phyloP scores from a whole-genome alignment of 2,888 invertebrate species.

The Gastrophysa polygoni region DNA sequence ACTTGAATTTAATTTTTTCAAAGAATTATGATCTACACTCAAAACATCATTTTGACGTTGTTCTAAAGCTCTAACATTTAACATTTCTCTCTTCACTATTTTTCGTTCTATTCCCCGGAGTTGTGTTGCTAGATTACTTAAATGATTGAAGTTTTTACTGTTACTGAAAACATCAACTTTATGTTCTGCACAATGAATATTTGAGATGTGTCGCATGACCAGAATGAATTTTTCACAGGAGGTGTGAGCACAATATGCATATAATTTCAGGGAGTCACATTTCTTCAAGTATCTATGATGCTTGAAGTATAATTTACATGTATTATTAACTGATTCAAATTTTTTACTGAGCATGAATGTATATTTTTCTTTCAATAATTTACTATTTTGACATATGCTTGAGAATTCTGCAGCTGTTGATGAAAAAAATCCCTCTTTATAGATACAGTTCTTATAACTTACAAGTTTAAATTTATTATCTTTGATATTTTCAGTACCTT shows the following conservation, averaged over 20 bases:
- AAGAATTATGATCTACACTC: background rate
- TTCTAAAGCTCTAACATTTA: slow-evolving; percentile 4
- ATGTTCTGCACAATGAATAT: background rate
- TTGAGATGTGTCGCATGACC: background rate
- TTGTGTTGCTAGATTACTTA: background rate
- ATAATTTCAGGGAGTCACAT: slow-evolving; percentile 13
- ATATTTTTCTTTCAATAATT: slow-evolving; percentile 5
- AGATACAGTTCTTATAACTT: background rate
- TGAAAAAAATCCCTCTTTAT: slow-evolving; percentile 5
- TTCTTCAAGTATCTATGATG: slow-evolving; percentile 1
- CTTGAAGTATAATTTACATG: slow-evolving; percentile 11
- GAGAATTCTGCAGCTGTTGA: slow-evolving; percentile 2
- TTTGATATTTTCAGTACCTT: slow-evolving; percentile 4
- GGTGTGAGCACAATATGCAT: slow-evolving; percentile 11
- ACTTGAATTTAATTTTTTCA: slow-evolving; percentile 15
- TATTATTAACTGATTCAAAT: slow-evolving; percentile 6
- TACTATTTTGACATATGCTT: slow-evolving; percentile 2
- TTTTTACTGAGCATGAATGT: slow-evolving; percentile 1
- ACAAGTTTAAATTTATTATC: background rate
- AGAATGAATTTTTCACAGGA: slow-evolving; percentile 3
- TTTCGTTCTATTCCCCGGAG: background rate
- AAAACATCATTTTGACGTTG: background rate
- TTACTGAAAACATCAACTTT: background rate
- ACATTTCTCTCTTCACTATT: background rate
- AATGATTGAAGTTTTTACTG: slow-evolving; percentile 2